Base-by-base conservation (phyloP, 2,113 vertebrate species). In the Potamarius usumacintae region DNA sequence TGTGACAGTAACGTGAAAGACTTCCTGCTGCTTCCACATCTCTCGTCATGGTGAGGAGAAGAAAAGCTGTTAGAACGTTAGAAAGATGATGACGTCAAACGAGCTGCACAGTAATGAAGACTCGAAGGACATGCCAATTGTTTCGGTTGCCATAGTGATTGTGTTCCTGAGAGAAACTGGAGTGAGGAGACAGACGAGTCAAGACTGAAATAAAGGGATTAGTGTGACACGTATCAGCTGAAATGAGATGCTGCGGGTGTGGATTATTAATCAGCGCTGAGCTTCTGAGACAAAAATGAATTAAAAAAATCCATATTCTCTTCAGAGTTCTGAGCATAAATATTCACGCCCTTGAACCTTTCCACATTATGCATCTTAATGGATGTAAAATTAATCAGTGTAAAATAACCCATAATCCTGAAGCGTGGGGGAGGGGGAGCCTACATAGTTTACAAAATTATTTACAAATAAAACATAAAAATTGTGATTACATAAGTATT, bases 121-220 rank as follows among this genome's bases (percentile, higher is more conserved):
- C 77, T 62, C 62, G 82, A 53, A 83, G 63, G 67, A 71, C 55
- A 27, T 6, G 30, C 78, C 12, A 69, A 86, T 86, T 86, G 84
- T 89, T 86, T 85, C 58, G 69, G 84, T 89, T 83, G 58, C 81
- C 88, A 89, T 89, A 60, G 85, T 42, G n/a, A 89, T 74, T 57
- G 60, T 65, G 77, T 53, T 58, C 30, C 83, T 82, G 60, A 74
- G 80, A 83, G 7, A 63, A 83, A 81, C 15, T 25, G 17, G 82
- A 42, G n/a, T 27, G 0, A 9, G 74, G 50, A 9, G 30, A 27
- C 86, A 87, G 91, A 91, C 9, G 10, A 77, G 3, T 52, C 20
- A 11, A 53, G 50, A 48, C 78, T 81, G 53, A 65, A 81, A 69
- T 69, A 34, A 81, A 76, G 12, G 22, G 77, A 86, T 34, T 42